phyloP scores from a whole-genome alignment of 2,113 vertebrate genomes.

The Hirundichthys speculiger region DNA sequence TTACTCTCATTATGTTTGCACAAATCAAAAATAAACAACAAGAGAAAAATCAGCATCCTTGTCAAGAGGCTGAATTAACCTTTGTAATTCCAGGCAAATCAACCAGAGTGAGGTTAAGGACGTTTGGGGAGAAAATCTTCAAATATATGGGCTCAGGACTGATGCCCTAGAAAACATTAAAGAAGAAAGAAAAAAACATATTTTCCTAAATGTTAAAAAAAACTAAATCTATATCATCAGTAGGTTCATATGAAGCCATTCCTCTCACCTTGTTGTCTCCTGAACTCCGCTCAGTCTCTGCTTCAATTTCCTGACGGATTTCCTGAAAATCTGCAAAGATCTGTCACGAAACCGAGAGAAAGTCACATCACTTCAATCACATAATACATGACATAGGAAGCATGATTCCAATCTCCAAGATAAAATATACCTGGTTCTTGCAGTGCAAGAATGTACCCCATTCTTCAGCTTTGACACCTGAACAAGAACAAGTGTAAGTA shows the following conservation, averaged over 20 bases:
- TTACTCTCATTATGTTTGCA: neutral
- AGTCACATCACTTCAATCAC: neutral
- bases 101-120: slow-evolving; percentile 83
- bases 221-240: neutral
- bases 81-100: slow-evolving; percentile 87
- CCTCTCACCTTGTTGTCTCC: slow-evolving; percentile 80
- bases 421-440: slow-evolving; percentile 82
- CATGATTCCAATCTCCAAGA: slow-evolving; percentile 4
- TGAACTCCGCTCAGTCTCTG: slow-evolving; percentile 79
- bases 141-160: slow-evolving; percentile 81
- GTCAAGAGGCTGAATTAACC: slow-evolving; percentile 58
- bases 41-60: slow-evolving; percentile 7
- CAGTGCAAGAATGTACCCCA: slow-evolving; percentile 86
- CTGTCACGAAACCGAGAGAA: slow-evolving; percentile 56
- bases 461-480: slow-evolving; percentile 84
- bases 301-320: slow-evolving; percentile 81
- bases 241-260: neutral
- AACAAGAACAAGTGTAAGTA: slow-evolving; percentile 15
- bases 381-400: neutral
- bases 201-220: slow-evolving; percentile 7
- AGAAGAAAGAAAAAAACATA: slow-evolving; percentile 4
- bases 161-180: slow-evolving; percentile 75
- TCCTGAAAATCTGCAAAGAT: slow-evolving; percentile 81
- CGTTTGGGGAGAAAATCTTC: slow-evolving; percentile 84
- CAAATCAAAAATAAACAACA: neutral